Base-by-base conservation (phyloP, 1,140 invertebrate genomes). In the Zophobas atratus region DNA sequence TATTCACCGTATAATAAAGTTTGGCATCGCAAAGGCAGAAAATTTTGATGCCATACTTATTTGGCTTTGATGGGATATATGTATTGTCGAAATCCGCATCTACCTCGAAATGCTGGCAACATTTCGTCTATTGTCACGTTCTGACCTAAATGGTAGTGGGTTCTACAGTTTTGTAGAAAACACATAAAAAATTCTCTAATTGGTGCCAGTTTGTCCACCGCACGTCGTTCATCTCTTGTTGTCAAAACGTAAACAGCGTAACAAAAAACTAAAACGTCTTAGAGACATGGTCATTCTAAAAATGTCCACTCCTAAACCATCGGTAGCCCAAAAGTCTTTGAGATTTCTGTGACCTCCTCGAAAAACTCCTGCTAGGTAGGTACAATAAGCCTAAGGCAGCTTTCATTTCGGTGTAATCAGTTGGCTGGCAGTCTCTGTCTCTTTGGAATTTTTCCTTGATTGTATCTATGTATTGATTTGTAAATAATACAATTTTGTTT, bases 321-420 rank as follows among this genome's bases (percentile, higher is more conserved):
- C 55, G n/a, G 55, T 56, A 4, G 3, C 55, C 55, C 55, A 56
- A 56, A 56, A 56, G 20, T 56, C 55, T 4, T 3, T 4, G 5
- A 56, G 3, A 4, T 35, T 32, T 56, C 20, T 4, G 20, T 56
- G 55, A 56, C 55, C 55, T 3, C 55, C 55, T 32, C 55, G 35
- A 56, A 56, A 56, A 6, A 56, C n/a, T 33, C 55, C 55, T 32
- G 55, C 55, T 20, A 20, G 20, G 20, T 56, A 56, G 20, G 20
- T 56, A 56, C 55, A 56, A 56, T n/a, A 56, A 56, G 20, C 55
- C 55, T 20, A 56, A n/a, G 20, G 20, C 4, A 32, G 55, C 55
- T n/a, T 56, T 3, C 20, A 56, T 56, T 56, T 56, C 55, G n/a
- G n/a, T 35, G 3, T 5, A 4, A 56, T n/a, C 35, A 33, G 43